Evolutionary conservation across 2,797 vertebrate genomes (phyloP), one percentile per base, ranked within the genome.

Genomic region (Dallia pectoralis): DNA sequence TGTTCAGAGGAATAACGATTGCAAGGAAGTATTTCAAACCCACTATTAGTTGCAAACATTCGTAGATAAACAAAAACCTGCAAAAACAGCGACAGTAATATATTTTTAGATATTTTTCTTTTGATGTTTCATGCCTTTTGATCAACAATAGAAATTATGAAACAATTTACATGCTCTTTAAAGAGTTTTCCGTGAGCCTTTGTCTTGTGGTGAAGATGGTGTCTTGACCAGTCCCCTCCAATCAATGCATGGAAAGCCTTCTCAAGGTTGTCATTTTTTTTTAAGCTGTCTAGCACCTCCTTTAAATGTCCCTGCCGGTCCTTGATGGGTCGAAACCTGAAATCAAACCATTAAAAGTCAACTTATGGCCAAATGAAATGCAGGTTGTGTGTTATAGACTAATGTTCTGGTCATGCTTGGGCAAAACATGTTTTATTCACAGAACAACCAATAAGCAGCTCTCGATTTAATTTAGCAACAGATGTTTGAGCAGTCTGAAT

Each of bases 1-100:
- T 97, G 95, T 88, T 99, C 98, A 2, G 98, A 99, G 36, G 98
- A 99, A 82, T 99, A 99, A 36, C 98, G 94, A 86, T 96, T 97
- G 86, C 98, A 99, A 40, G 97, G 96, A 74, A 98, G 87, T 80
- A 99, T 99, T 92, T 99, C 98, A 93, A 99, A 99, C 30, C 98
- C 98, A 70, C 98, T 99, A 89, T 97, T 96, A 18, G 96, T 93
- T 77, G 97, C 96, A 93, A 99, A 99, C 96, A 99, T 98, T 85
- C 97, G 93, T 83, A 99, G 94, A 90, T 99, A 99, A 91, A 99
- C 97, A 91, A 98, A 99, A 71, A 99, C 97, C 98, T 72, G 0
- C 53, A 3, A 77, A 56, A 77, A 30, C 29, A 61, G 2, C 11
- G 49, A 8, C 30, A 71, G 36, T 44, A 11, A 59, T 44, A 11